Evolutionary conservation across 92 coral and sea anemone species (phyloP).

Genomic region (Palythoa caribaeorum): DNA sequence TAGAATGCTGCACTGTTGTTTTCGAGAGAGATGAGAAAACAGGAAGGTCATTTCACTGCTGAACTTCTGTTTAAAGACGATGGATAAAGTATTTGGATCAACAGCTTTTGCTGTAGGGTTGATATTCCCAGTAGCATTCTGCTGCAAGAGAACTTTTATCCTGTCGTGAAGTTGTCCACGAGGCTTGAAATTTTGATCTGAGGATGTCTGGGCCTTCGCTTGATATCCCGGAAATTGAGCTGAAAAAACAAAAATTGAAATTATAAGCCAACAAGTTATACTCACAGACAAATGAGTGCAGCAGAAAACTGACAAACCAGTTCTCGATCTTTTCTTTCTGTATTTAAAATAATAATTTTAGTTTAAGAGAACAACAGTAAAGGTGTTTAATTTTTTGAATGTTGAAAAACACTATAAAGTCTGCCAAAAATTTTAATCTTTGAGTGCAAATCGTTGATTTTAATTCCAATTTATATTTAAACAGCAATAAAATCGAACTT

Average conservation of each 20-base stretch:
- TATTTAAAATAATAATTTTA: background rate
- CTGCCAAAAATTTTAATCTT: no score
- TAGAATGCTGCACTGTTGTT: slow-evolving; percentile 63
- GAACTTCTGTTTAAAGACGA: slow-evolving; percentile 54
- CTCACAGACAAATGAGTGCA: background rate
- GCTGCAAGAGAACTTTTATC: background rate
- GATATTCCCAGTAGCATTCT: background rate
- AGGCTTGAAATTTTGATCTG: background rate
- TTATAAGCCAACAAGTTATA: no score
- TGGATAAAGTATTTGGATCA: background rate
- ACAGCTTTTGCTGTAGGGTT: background rate
- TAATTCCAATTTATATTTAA: no score
- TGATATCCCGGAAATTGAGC: slow-evolving; percentile 39
- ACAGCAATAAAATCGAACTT: no score
- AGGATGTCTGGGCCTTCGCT: background rate
- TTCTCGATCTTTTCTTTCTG: background rate
- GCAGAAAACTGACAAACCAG: background rate
- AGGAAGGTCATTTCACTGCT: slow-evolving; percentile 70
- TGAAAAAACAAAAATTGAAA: background rate
- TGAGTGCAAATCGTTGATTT: no score
- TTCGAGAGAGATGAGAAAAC: slow-evolving; percentile 63
- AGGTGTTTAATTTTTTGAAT: no score
- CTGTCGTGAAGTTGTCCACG: background rate
- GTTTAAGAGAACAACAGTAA: no score
- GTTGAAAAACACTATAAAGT: no score